Percentiles rank a stretch among this genome's conserved stretches.
phyloP scores from a whole-genome alignment of 53 echinoderm and acorn worm genomes.

The Holothuria scabra region DNA sequence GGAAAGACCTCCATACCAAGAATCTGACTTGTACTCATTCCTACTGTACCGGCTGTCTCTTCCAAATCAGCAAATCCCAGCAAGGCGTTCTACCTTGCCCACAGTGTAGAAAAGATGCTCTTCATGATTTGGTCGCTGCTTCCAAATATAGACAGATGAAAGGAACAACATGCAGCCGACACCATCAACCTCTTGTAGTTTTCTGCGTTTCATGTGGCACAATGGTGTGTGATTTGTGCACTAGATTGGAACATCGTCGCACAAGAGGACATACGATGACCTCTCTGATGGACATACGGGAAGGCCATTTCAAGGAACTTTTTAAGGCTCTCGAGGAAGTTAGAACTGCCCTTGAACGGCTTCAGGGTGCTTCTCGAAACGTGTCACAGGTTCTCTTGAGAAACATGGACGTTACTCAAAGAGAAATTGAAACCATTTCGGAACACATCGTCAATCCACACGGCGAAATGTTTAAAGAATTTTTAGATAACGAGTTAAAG shows the following conservation, averaged over 20 bases:
- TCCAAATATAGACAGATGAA: slow-evolving; percentile 1
- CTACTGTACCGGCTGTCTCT: slow-evolving; percentile 2
- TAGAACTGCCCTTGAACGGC: not conserved
- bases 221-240: slow-evolving; percentile 8
- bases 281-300: not conserved
- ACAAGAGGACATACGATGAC: not conserved
- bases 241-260: slow-evolving; percentile 24
- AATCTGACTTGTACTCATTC: slow-evolving; percentile 15
- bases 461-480: slow-evolving; percentile 10
- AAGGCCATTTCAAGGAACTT: slow-evolving; percentile 10
- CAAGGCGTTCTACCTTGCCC: slow-evolving; percentile 25
- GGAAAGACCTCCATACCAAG: not conserved
- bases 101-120: slow-evolving; percentile 5
- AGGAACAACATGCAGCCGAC: slow-evolving; percentile 1
- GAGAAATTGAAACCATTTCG: slow-evolving; percentile 4
- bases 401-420: not conserved
- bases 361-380: not conserved
- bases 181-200: slow-evolving; percentile 1
- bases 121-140: not conserved
- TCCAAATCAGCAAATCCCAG: slow-evolving; percentile 7
- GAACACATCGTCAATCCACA: not conserved
- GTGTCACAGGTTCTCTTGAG: not conserved
- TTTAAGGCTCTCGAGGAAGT: slow-evolving; percentile 13
- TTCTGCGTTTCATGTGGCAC: not conserved
- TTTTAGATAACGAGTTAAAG: not conserved